phyloP scores from a whole-genome alignment of 2,113 vertebrate species.

The Cephalopterus ornatus region DNA sequence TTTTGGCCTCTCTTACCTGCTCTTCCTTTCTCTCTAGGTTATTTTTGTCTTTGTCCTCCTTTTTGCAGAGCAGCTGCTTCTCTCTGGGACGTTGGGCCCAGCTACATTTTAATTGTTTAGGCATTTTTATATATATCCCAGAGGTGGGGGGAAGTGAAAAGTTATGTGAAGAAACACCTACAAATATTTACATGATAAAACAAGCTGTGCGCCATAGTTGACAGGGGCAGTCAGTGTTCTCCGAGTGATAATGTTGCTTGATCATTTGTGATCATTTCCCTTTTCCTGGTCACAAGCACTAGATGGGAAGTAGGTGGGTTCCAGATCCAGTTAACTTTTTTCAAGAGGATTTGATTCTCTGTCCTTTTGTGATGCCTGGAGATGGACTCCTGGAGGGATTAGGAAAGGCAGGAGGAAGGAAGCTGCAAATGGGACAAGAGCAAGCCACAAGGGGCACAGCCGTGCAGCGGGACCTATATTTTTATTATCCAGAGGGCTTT shows the following conservation, averaged over 20 bases:
- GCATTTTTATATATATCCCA: neutral
- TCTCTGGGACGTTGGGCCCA: neutral
- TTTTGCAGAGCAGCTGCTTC: constrained; percentile 30
- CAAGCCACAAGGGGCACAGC: neutral
- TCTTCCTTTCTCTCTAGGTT: constrained; percentile 38
- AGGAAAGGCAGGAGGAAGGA: neutral
- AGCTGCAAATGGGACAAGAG: constrained; percentile 46
- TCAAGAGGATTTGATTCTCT: neutral
- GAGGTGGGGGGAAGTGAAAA: neutral
- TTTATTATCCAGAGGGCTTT: neutral
- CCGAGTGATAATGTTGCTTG: neutral
- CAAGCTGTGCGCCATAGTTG: neutral
- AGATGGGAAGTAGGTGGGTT: neutral
- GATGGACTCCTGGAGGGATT: neutral
- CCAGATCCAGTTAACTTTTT: neutral
- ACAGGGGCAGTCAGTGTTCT: neutral
- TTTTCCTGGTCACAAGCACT: neutral
- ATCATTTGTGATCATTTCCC: neutral
- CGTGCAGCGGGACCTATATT: neutral
- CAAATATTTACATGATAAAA: neutral
- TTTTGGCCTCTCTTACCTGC: constrained; percentile 40
- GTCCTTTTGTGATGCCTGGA: neutral
- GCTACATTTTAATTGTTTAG: constrained; percentile 41
- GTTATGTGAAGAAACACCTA: neutral
- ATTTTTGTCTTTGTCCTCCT: constrained; percentile 60